Base-by-base conservation (phyloP, 2,888 invertebrate genomes). In the Nesidiocoris tenuis region DNA sequence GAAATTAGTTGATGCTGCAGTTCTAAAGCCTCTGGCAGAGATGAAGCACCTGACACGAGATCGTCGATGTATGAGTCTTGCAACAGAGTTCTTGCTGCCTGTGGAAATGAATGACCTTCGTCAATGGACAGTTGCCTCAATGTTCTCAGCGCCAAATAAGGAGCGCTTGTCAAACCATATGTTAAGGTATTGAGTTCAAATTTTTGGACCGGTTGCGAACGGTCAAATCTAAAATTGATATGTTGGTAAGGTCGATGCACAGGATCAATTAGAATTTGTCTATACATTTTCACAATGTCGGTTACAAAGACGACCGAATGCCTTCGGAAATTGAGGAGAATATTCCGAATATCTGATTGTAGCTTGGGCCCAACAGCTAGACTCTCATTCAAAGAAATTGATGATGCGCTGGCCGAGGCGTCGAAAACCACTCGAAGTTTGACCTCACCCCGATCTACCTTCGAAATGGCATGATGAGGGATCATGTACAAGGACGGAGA, bases 371-470 rank as follows among this genome's bases (percentile, higher is more conserved):
- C 71, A 1, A 59, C 54, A 7, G 24, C n/a, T 0, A 76, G 22
- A 64, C 56, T 22, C n/a, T 76, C 76, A 24, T 76, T 76, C 39
- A 76, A 63, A 1, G 76, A 71, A 9, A 61, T 68, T 9, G 9
- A 9, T 80, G 16, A 2, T 2, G 70, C 64, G 5, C 17, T 55
- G 0, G 71, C 19, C 0, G 71, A 71, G 0, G 59, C 71, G 63
- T 76, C 74, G 18, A 76, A 76, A 1, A 71, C 76, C 1, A 76
- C 64, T 0, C 71, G 5, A n/a, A 71, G 17, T 18, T 71, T 71
- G 1, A 55, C 19, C 55, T 55, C 16, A n/a, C 25, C 21, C 9
- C 71, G 12, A 22, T 71, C 71, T 17, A 23, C 61, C 18, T 71
- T 71, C 1, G 19, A 5, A 17, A 71, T 22, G 0, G 23, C n/a